Base-by-base conservation (phyloP, 2,888 invertebrate species). In the Chrysotoxum bicinctum region DNA sequence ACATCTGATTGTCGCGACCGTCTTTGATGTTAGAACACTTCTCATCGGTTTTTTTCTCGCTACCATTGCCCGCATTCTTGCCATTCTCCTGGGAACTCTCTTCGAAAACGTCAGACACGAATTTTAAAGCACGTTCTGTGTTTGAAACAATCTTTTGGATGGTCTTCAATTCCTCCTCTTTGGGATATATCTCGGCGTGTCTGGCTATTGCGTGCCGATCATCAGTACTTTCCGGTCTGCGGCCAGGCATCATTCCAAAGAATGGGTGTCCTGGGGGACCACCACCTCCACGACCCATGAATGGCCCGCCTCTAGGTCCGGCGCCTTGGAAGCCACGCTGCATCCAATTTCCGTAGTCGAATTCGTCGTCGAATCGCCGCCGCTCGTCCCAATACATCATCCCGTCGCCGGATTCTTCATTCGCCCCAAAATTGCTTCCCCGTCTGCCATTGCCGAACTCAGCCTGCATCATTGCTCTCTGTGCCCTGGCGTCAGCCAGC, bases 201-300 rank as follows among this genome's bases (percentile, higher is more conserved):
- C 97, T 96, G 66, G 97, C 96, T 91, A 98, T 95, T 77, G 99
- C 97, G 93, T 99, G 98, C 10, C 98, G 95, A 93, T 99, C 99
- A 92, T 99, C 99, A 19, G 96, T 95, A n/a, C 97, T 97, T 92
- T 98, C 98, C 0, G 97, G 96, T 64, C 97, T 95, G 23, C 98
- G 94, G 58, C 94, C 94, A 14, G 94, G 94, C 87, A 94, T 94
- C 92, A 92, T 91, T 82, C 94, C 93, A 90, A 93, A 94, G 91
- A 93, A 93, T 52, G 93, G 93, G 70, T 89, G 89, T 12, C 89
- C 88, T 62, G 92, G 92, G 5, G 92, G 92, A 9, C 88, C 89
- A 10, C 93, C 93, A 88, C 93, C 93, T 14, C 90, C 90, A 1
- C 91, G 90, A 26, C 90, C 90, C 87, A 90, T 87, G 37, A 89